Base-by-base conservation (phyloP, 2,888 invertebrate species). In the Apoda limacodes region DNA sequence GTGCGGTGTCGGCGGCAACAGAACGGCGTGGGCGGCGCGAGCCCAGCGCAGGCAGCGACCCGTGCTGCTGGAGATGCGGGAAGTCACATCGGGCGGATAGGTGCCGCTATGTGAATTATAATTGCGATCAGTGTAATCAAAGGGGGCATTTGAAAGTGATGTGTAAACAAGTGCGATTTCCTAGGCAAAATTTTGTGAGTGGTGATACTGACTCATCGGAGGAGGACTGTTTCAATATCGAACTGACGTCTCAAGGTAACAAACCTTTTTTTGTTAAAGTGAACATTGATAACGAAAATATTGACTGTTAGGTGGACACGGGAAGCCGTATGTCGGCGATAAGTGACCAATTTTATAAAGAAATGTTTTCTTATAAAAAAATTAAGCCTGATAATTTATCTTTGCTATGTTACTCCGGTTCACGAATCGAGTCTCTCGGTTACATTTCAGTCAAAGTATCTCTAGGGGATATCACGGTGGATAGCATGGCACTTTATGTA, bases 121-220 rank as follows among this genome's bases (percentile, higher is more conserved):
- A 23, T 31, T 50, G 50, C 38, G 44, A 51, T 29, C 23, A 38
- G 39, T 51, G 46, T 9, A n/a, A 20, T 10, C 28, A 39, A 17
- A 33, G 30, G 10, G 49, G 48, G 0, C 50, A 51, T 30, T 33
- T 52, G 24, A 39, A 38, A 24, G 37, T 35, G 9, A 42, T 49
- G 48, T 50, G 50, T 32, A 34, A 32, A 23, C 15, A 17, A 12
- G 27, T 13, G 13, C 13, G 22, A n/a, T 20, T 21, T 9, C 22
- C 13, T 10, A 10, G 27, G n/a, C 35, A 35, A 19, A 35, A 39
- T 27, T 30, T 28, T 20, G 29, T 37, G 9, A 30, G 34, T 32
- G 25, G 29, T 11, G 26, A 24, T 2, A n/a, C n/a, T n/a, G n/a
- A n/a, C n/a, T n/a, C n/a, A n/a, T 26, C 21, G 5, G 29, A 22